Base-by-base conservation (phyloP, 1,140 invertebrate species). In the Steinernema khuongi region DNA sequence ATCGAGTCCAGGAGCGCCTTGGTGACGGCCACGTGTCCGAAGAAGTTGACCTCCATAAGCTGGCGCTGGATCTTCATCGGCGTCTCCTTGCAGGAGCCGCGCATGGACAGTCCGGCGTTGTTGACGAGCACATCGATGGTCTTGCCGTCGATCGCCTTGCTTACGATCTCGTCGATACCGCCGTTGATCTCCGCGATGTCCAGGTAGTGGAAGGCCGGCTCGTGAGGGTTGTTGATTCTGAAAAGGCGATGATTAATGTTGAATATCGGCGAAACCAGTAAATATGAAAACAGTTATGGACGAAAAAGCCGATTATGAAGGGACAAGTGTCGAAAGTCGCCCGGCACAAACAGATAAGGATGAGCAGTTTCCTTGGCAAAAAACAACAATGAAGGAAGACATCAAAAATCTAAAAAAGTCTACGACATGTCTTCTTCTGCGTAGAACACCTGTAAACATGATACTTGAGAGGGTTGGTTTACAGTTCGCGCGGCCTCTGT, bases 11-110 rank as follows among this genome's bases (percentile, higher is more conserved):
- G 22, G 88, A 89, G 14, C 91, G 91, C 67, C 91, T 94, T 96
- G 1, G 93, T 93, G 7, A 97, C 86, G 36, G 91, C 91, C 72
- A 96, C 89, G 79, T 93, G 90, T 31, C 93, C 93, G 88, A 97
- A 94, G 87, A 94, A 97, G 88, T 97, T 97, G 1, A 95, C 90
- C 30, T 90, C 85, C 94, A 97, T 97, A 19, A 97, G 88, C 89
- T 91, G 91, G 67, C 91, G 88, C 87, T 95, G 91, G 29, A 96
- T 92, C 83, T 92, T 90, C 18, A 94, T 83, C 41, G 90, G 87
- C 1, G 94, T 96, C 60, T 91, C 87, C 22, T 90, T 75, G 70
- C 92, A 90, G 79, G 89, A 88, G 4, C 93, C 93, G 81, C 95
- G 87, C 22, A 71, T 78, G 0, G 76, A 36, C 31, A 77, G 33